phyloP scores from a whole-genome alignment of 2,113 vertebrate species.

The Aplodontia rufa region DNA sequence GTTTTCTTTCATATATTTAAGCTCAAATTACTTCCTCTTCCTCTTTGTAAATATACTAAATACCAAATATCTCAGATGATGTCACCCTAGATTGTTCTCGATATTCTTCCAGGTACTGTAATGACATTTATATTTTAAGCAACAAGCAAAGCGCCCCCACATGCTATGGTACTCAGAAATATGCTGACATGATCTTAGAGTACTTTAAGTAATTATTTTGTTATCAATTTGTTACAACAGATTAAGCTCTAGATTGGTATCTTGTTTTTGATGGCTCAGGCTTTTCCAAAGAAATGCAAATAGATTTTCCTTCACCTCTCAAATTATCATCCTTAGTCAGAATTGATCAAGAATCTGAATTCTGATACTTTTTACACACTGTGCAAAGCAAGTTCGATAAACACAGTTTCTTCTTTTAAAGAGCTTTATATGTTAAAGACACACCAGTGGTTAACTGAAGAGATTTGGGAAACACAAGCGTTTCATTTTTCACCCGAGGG shows the following conservation, averaged over 20 bases:
- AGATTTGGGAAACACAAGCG: not conserved
- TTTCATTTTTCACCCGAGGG: not conserved
- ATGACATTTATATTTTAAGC: constrained; percentile 21
- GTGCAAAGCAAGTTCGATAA: not conserved
- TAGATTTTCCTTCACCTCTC: constrained; percentile 67
- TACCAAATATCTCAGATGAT: not conserved
- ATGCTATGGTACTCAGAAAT: constrained; percentile 8
- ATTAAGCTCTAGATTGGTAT: constrained; percentile 56
- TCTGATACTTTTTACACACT: not conserved
- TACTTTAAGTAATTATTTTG: constrained; percentile 49
- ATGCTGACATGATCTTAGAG: not conserved
- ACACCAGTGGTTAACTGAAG: not conserved
- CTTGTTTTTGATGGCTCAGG: constrained; percentile 68
- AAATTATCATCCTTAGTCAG: constrained; percentile 61
- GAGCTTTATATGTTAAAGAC: not conserved
- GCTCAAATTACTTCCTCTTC: not conserved
- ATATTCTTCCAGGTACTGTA: not conserved
- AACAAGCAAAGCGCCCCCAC: not conserved
- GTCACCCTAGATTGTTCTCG: not conserved
- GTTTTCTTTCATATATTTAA: constrained; percentile 41
- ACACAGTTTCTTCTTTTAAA: constrained; percentile 16
- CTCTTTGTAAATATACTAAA: constrained; percentile 6
- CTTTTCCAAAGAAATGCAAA: constrained; percentile 63
- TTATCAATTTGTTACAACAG: constrained; percentile 55
- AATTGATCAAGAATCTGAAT: constrained; percentile 60